These are phyloP conservation scores for Neodiprion pinetum DNA, from an alignment of 1,140 invertebrate species.

Conservation along the genomic window DNA sequence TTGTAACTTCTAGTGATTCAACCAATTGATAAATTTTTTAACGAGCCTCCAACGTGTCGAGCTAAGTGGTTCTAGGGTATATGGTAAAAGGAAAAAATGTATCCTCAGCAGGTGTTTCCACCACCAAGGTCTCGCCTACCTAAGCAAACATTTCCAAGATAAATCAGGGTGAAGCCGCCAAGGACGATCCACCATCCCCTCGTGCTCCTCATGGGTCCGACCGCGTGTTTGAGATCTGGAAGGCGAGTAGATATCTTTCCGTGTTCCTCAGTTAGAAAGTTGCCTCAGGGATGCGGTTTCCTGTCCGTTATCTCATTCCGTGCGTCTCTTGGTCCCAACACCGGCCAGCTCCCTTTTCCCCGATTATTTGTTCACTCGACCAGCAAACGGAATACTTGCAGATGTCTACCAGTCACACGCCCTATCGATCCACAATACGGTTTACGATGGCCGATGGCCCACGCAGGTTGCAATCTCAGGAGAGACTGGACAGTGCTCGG, in stretches of 20 bases:
- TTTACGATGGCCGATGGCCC: conserved; percentile 25
- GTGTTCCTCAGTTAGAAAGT: not conserved
- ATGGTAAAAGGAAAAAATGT: not conserved
- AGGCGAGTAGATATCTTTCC: not conserved
- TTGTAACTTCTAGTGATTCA: too few relatives aligned
- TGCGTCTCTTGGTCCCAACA: not conserved
- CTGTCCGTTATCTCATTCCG: not conserved
- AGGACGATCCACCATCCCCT: conserved; percentile 29
- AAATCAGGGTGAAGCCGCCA: conserved; percentile 35
- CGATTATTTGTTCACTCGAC: too few relatives aligned
- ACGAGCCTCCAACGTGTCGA: too few relatives aligned
- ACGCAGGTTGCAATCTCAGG: conserved; percentile 46
- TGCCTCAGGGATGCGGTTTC: not conserved
- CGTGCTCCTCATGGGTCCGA: conserved; percentile 14
- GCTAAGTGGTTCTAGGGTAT: not conserved
- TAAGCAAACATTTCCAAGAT: conserved; percentile 38
- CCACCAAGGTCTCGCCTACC: conserved; percentile 29
- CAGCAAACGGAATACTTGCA: too few relatives aligned
- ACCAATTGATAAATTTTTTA: too few relatives aligned
- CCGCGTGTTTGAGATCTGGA: not conserved
- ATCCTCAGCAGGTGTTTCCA: not conserved
- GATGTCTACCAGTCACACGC: not conserved
- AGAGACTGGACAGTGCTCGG: conserved; percentile 34
- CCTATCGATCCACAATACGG: conserved; percentile 18
- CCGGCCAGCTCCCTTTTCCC: too few relatives aligned